These are phyloP conservation scores for Troides aeacus DNA, from an alignment of 2,888 invertebrate genomes.

Conservation along the genomic window DNA sequence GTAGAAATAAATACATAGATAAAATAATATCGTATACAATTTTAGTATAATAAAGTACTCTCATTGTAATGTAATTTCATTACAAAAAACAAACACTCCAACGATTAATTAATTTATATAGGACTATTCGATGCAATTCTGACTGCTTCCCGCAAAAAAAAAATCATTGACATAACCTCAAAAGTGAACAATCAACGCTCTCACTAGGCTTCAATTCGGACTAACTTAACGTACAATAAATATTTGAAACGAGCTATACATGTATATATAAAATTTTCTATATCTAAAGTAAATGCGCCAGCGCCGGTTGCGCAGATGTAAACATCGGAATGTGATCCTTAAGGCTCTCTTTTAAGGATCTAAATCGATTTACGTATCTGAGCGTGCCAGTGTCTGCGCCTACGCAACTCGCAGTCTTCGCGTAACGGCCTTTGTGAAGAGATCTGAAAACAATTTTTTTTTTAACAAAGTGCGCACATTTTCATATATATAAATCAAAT, in stretches of 20 bases:
- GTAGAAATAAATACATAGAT: no score
- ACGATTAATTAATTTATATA: no score
- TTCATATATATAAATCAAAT: no score
- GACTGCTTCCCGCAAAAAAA: constrained; percentile 10
- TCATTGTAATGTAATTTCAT: no score
- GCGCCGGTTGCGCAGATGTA: neutral
- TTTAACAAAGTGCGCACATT: no score
- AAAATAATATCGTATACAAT: no score
- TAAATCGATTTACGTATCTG: constrained; percentile 8
- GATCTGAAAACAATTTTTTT: neutral
- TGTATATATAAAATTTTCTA: constrained; percentile 12
- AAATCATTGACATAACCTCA: neutral
- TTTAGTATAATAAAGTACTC: no score
- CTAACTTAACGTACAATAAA: constrained; percentile 15
- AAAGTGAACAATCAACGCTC: neutral
- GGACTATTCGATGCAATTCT: no score
- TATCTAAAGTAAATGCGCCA: constrained; percentile 1
- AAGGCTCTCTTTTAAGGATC: neutral
- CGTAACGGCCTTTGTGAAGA: constrained; percentile 45
- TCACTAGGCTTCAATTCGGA: constrained; percentile 1
- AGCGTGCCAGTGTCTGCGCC: neutral
- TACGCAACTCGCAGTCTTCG: constrained; percentile 48
- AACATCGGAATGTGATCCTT: constrained; percentile 9
- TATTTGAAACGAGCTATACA: constrained; percentile 15
- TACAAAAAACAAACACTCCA: no score